phyloP scores from a whole-genome alignment of 2,113 vertebrate species.

The Arizona elegans region DNA sequence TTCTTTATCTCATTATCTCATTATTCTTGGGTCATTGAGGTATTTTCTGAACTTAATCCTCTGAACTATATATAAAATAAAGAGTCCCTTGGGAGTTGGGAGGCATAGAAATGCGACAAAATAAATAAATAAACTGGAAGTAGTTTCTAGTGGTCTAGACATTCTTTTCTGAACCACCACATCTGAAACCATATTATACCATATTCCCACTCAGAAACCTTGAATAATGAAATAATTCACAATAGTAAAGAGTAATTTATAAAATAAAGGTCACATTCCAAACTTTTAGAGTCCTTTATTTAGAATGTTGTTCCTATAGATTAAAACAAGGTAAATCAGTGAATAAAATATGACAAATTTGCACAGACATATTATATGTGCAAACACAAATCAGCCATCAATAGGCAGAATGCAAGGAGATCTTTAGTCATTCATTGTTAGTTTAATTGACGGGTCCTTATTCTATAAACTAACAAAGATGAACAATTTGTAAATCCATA shows the following conservation, averaged over 20 bases:
- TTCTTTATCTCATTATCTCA: not conserved
- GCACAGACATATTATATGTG: not conserved
- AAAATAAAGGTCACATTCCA: not conserved
- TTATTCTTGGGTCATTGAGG: not conserved
- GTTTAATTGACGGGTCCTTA: not conserved
- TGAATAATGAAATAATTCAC: not conserved
- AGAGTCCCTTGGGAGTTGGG: no score
- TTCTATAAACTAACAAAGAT: not conserved
- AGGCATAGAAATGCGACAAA: no score
- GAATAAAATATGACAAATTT: not conserved
- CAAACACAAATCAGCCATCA: not conserved
- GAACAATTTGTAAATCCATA: not conserved
- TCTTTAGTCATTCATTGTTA: not conserved
- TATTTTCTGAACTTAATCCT: not conserved
- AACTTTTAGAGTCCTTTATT: not conserved
- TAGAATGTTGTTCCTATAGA: not conserved
- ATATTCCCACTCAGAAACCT: not conserved
- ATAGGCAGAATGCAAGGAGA: not conserved
- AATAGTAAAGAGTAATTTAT: not conserved
- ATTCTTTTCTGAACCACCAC: not conserved
- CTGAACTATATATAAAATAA: not conserved
- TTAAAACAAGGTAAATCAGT: not conserved
- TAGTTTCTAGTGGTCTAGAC: not conserved
- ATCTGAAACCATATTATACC: not conserved
- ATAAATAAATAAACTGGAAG: not conserved